These are phyloP conservation scores for Amiota minor DNA, from an alignment of 2,888 invertebrate genomes.

Conservation along the genomic window DNA sequence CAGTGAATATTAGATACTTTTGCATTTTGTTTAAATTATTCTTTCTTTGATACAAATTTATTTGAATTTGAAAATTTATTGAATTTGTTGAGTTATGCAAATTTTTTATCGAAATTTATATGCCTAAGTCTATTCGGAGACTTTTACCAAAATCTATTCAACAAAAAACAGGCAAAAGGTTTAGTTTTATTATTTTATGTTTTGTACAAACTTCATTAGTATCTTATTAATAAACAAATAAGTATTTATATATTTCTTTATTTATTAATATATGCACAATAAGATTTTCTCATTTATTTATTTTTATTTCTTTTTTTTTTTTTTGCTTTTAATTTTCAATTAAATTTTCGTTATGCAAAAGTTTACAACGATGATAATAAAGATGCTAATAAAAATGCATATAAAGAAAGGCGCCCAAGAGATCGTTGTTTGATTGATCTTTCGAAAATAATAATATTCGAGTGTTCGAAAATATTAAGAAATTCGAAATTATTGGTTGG, in stretches of 20 bases:
- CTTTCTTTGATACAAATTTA: slow-evolving; percentile 37
- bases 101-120: slow-evolving; percentile 11
- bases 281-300: slow-evolving; percentile 48
- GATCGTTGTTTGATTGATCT: neutral
- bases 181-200: no score
- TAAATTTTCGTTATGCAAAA: slow-evolving; percentile 33
- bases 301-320: slow-evolving; percentile 18
- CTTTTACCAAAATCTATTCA: neutral
- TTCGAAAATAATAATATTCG: neutral
- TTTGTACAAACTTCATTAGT: no score
- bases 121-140: neutral
- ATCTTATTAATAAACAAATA: no score
- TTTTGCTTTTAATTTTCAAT: slow-evolving; percentile 48
- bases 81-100: slow-evolving; percentile 32
- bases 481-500: slow-evolving; percentile 6
- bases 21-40: slow-evolving; percentile 58
- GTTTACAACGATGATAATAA: neutral
- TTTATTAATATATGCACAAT: slow-evolving; percentile 43
- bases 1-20: slow-evolving; percentile 69
- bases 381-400: slow-evolving; percentile 3
- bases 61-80: slow-evolving; percentile 31
- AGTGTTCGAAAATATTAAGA: slow-evolving; percentile 11
- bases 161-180: slow-evolving; percentile 34
- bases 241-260: slow-evolving; percentile 41
- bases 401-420: slow-evolving; percentile 8